Conservation (phyloP, 2,797 vertebrate genomes). For the Astyanax mexicanus region DNA sequence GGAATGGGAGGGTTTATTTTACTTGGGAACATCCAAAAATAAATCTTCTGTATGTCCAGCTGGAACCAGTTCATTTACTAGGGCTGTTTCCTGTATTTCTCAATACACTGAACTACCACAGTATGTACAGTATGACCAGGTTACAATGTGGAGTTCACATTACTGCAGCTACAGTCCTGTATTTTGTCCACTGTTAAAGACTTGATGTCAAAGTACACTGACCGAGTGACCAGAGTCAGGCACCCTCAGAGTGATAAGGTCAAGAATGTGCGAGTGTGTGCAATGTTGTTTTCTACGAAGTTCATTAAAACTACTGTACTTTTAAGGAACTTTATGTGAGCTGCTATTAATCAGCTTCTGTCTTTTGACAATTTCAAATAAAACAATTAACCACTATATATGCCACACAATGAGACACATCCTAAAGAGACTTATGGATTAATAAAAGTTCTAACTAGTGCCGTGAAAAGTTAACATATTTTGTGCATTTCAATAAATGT, state of each 20-base stretch:
- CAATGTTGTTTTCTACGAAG: background rate
- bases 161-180: background rate
- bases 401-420: background rate
- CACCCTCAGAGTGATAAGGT: background rate
- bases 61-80: constrained; percentile 1
- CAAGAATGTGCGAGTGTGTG: background rate
- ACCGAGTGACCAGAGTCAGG: background rate
- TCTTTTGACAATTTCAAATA: background rate
- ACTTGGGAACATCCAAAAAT: constrained; percentile 3
- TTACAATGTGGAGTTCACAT: background rate
- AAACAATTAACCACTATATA: background rate
- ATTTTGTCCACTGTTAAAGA: background rate
- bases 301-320: background rate
- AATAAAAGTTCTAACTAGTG: too few species aligned
- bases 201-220: background rate
- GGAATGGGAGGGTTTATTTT: constrained; percentile 2
- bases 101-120: background rate
- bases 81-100: constrained; percentile 3
- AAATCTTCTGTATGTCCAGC: background rate
- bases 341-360: background rate
- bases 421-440: too few species aligned
- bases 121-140: background rate
- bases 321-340: background rate
- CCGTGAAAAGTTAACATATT: too few species aligned
- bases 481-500: too few species aligned